These are phyloP conservation scores for Helostoma temminkii DNA, from an alignment of 2,797 vertebrate species.

Conservation along the genomic window DNA sequence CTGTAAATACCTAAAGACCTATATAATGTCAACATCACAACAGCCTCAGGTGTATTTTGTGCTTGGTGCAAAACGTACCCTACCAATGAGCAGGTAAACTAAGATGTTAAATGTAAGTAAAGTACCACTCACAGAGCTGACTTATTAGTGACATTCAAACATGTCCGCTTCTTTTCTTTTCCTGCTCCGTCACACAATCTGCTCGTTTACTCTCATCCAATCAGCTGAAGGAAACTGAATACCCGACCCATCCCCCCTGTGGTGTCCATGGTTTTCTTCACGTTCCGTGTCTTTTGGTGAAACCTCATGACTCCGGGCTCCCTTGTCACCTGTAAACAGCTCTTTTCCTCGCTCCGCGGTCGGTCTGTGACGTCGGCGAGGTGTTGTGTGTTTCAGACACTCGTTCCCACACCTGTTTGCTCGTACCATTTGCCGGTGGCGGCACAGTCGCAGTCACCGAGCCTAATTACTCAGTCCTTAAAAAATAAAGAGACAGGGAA, in stretches of 20 bases:
- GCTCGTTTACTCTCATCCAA: constrained; percentile 56
- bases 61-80: not conserved
- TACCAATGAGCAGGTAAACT: no score
- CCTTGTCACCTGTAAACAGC: constrained; percentile 36
- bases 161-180: constrained; percentile 38
- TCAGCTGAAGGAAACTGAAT: constrained; percentile 43
- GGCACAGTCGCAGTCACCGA: constrained; percentile 67
- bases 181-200: constrained; percentile 36
- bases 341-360: constrained; percentile 50
- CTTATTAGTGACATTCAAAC: constrained; percentile 57
- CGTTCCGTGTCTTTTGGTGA: constrained; percentile 32
- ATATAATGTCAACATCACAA: not conserved
- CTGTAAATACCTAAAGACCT: not conserved
- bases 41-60: not conserved
- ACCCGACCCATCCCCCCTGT: not conserved
- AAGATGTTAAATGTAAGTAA: not conserved
- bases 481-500: constrained; percentile 82
- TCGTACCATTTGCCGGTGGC: constrained; percentile 33
- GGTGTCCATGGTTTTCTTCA: constrained; percentile 34
- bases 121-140: constrained; percentile 4
- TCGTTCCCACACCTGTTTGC: constrained; percentile 72
- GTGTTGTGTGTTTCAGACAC: constrained; percentile 34
- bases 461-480: constrained; percentile 83
- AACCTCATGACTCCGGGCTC: constrained; percentile 30
- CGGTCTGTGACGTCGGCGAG: constrained; percentile 54